phyloP scores from a whole-genome alignment of 2,113 vertebrate genomes.

The Calidris pugnax region DNA sequence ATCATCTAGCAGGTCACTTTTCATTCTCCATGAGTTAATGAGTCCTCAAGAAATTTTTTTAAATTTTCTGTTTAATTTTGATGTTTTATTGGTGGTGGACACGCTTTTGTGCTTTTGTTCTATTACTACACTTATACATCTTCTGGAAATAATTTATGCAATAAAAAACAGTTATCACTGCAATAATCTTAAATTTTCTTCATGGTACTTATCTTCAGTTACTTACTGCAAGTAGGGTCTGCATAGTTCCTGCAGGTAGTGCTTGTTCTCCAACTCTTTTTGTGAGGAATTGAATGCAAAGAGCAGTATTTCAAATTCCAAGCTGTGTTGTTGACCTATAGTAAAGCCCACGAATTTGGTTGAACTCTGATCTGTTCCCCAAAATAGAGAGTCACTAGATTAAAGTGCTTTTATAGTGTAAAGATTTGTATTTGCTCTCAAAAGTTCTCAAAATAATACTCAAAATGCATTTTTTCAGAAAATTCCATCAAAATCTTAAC shows the following conservation, averaged over 20 bases:
- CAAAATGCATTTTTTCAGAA: neutral
- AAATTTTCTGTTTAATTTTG: neutral
- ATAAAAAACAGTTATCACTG: neutral
- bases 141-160: neutral
- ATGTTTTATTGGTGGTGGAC: neutral
- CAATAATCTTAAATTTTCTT: neutral
- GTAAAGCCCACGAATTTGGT: neutral
- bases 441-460: neutral
- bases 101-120: neutral
- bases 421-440: neutral
- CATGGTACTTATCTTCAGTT: neutral
- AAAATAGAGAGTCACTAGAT: neutral
- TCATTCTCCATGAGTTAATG: neutral
- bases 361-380: neutral
- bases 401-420: neutral
- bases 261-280: neutral
- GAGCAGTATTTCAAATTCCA: conserved; percentile 3
- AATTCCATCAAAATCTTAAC: neutral
- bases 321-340: neutral
- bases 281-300: neutral
- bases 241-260: neutral
- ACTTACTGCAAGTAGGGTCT: neutral
- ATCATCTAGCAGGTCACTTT: neutral
- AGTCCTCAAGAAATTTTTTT: neutral
- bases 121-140: neutral